Conservation (phyloP, 2,888 invertebrate genomes). For the Patella pellucida region DNA sequence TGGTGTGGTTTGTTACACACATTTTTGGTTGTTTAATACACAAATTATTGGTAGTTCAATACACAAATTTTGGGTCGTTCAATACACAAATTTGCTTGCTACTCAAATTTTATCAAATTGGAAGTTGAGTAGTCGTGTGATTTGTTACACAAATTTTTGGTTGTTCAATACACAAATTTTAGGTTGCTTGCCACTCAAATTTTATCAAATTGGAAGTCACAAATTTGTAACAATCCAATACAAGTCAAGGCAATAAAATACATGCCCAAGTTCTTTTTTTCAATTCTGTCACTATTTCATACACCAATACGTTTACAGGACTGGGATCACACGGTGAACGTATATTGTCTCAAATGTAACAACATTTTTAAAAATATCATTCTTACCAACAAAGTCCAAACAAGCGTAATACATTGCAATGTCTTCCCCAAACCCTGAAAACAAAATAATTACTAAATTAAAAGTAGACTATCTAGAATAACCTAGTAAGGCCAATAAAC, state of each 20-base stretch:
- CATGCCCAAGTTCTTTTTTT: not conserved
- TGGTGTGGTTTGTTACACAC: no score
- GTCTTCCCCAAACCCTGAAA: constrained; percentile 91
- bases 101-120: no score
- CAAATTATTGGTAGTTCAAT: no score
- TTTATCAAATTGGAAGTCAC: no score
- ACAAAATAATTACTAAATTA: constrained; percentile 21
- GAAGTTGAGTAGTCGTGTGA: no score
- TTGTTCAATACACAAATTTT: no score
- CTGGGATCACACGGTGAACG: not conserved
- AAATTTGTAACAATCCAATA: not conserved
- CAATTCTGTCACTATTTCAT: not conserved
- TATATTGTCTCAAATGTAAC: not conserved
- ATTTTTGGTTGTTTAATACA: no score
- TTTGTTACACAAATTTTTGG: no score
- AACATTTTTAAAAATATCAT: not conserved
- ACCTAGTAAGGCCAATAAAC: not conserved
- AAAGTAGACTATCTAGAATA: constrained; percentile 8
- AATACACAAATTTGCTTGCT: no score
- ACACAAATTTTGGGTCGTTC: no score
- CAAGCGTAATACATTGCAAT: constrained; percentile 93
- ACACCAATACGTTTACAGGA: not conserved
- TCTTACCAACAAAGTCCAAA: constrained; percentile 88
- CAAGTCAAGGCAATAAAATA: not conserved
- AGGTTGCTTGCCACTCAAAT: no score